Evolutionary conservation across 2,888 invertebrate species (phyloP), one percentile per base, ranked within the genome.

Genomic region (Drosophila tripunctata): DNA sequence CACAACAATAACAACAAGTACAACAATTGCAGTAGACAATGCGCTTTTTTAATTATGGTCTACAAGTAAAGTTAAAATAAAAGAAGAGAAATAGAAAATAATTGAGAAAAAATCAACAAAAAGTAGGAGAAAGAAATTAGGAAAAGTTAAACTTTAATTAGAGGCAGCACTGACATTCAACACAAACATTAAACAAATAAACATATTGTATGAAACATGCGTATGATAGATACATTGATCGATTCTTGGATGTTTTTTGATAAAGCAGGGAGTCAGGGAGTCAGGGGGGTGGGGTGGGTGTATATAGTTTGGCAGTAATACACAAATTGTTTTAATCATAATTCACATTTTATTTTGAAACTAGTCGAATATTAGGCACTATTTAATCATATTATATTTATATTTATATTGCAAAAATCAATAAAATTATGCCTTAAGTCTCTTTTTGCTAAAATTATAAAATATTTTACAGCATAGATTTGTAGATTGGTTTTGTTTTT

Each of bases 21-120:
- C 75, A 77, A 79, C 70, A 67, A 64, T 66, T 73, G 63, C 58
- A 56, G 60, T 56, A 52, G 63, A 66, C 72, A 66, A 79, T 76
- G 73, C 70, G 78, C 84, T 76, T 78, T 80, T 80, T 75, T n/a
- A n/a, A n/a, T 89, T 90, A 90, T 73, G 90, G 90, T 90, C 90
- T 90, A 90, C 81, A 81, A 84, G 82, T 85, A 83, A 69, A 78
- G 73, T 76, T 64, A 61, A 21, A 66, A 45, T 36, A 67, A 47
- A 62, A 55, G 48, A 58, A 75, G 47, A 73, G 51, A 58, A 56
- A 67, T 27, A 58, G 17, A 64, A 24, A 62, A 61, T 50, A 21
- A n/a, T n/a, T n/a, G 67, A 41, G 73, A 50, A 71, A 56, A 74
- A 64, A 60, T 27, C 10, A 27, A 27, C 64, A 56, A 75, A 66